These are phyloP conservation scores for Penelope pileata DNA, from an alignment of 2,113 vertebrate genomes.

Conservation along the genomic window DNA sequence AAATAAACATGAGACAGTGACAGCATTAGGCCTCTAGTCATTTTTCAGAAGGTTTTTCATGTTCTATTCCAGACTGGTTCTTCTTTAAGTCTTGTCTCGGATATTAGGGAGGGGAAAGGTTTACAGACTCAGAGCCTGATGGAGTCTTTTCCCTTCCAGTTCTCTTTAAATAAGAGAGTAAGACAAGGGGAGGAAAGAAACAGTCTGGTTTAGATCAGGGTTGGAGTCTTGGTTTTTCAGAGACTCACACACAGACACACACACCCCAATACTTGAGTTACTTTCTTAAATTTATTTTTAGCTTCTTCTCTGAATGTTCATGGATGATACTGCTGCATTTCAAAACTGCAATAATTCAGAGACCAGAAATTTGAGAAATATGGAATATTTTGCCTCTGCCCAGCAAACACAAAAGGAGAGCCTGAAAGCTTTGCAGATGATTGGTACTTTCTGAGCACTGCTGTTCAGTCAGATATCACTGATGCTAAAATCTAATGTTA, in stretches of 20 bases:
- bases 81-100: slow-evolving; percentile 72
- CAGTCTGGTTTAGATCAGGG: slow-evolving; percentile 80
- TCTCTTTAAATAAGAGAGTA: slow-evolving; percentile 66
- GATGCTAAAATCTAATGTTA: neutral
- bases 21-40: slow-evolving; percentile 77
- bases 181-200: neutral
- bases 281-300: slow-evolving; percentile 63
- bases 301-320: slow-evolving; percentile 50
- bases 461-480: neutral
- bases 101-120: slow-evolving; percentile 73
- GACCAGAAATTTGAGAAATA: slow-evolving; percentile 17
- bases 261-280: slow-evolving; percentile 42
- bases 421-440: neutral
- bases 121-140: slow-evolving; percentile 66
- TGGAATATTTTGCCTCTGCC: neutral
- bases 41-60: slow-evolving; percentile 80
- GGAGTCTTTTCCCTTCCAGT: slow-evolving; percentile 76
- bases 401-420: slow-evolving; percentile 1
- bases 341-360: slow-evolving; percentile 33
- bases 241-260: neutral
- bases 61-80: slow-evolving; percentile 73
- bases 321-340: slow-evolving; percentile 44
- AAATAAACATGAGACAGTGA: slow-evolving; percentile 80
- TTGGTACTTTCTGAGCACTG: neutral
- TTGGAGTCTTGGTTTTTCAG: slow-evolving; percentile 66